Base-by-base conservation (phyloP, 2,888 invertebrate species). In the Alcis repandata region DNA sequence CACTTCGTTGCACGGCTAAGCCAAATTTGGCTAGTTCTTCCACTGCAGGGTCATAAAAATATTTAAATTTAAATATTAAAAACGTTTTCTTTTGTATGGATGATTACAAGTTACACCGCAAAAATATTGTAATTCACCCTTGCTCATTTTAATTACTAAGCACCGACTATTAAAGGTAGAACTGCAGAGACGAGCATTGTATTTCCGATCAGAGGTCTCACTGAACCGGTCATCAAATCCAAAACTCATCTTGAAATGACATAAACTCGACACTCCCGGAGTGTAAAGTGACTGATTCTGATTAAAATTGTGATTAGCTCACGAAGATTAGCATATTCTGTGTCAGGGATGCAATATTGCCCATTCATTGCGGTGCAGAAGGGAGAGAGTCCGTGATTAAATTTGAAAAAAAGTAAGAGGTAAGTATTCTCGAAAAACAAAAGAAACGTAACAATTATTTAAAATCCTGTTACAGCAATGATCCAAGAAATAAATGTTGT, bases 221-320 rank as follows among this genome's bases (percentile, higher is more conserved):
- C 53, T 54, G 70, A 72, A 59, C 33, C 71, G 68, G 79, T 67
- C 71, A 67, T 77, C 72, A 75, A 75, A 74, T 68, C 65, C 67
- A 78, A 72, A 72, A 70, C 68, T 76, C 73, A 67, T 77, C 66
- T 69, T 73, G 70, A 69, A 72, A 75, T 80, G 81, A 82, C 79
- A 77, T 80, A 76, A 64, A 78, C 78, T 76, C 76, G 79, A 78
- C 79, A 76, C 74, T 71, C 71, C 71, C 61, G 72, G 69, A 62
- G 74, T 75, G 71, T 69, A 71, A 74, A 73, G 73, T 78, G 78
- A 78, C 78, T 79, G 79, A 72, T 77, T 79, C 64, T 80, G 79
- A 82, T 82, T 80, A 78, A 75, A 79, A 74, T 67, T 68, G 73
- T 74, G 76, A 82, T 81, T 80, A 79, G 75, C 74, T 82, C 76